A percentile compares a stretch with the other conserved stretches of the same genome.
Conservation (phyloP, 2,888 invertebrate genomes). For the Diachrysia chrysitis region DNA sequence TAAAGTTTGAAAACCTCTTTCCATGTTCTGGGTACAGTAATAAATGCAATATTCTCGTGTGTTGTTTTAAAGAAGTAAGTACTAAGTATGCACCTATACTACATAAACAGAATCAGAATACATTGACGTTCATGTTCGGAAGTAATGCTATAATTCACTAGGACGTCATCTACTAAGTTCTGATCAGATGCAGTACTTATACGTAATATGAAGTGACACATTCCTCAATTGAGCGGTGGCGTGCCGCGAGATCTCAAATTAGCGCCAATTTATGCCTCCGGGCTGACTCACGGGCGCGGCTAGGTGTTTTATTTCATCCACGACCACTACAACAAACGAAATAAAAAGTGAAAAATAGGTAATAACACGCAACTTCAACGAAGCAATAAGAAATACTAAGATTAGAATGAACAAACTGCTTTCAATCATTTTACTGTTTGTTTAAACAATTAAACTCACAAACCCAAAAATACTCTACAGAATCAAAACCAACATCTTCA, state of each 20-base stretch:
- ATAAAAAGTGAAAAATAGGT: slow-evolving; percentile 16
- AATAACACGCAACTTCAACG: background rate
- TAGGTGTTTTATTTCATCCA: slow-evolving; percentile 52
- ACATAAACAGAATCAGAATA: background rate
- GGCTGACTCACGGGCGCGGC: slow-evolving; percentile 76
- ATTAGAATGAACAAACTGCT: slow-evolving; percentile 8
- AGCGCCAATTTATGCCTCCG: slow-evolving; percentile 87
- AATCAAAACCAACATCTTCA: slow-evolving; percentile 32
- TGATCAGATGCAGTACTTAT: slow-evolving; percentile 50
- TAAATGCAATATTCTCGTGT: too few relatives aligned
- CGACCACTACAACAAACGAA: slow-evolving; percentile 15
- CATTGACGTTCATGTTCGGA: background rate
- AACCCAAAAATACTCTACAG: slow-evolving; percentile 38
- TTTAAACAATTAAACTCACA: slow-evolving; percentile 20
- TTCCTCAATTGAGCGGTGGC: slow-evolving; percentile 86
- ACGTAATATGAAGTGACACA: slow-evolving; percentile 83
- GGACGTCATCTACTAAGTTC: slow-evolving; percentile 32
- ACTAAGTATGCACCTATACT: background rate
- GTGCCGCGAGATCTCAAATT: slow-evolving; percentile 84
- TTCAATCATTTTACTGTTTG: slow-evolving; percentile 27
- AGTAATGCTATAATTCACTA: slow-evolving; percentile 27
- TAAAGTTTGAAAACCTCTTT: too few relatives aligned
- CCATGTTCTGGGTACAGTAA: too few relatives aligned
- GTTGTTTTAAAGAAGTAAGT: too few relatives aligned
- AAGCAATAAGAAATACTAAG: slow-evolving; percentile 5